These are phyloP conservation scores for Aptenodytes patagonicus DNA, from an alignment of 2,113 vertebrate species.

Conservation along the genomic window DNA sequence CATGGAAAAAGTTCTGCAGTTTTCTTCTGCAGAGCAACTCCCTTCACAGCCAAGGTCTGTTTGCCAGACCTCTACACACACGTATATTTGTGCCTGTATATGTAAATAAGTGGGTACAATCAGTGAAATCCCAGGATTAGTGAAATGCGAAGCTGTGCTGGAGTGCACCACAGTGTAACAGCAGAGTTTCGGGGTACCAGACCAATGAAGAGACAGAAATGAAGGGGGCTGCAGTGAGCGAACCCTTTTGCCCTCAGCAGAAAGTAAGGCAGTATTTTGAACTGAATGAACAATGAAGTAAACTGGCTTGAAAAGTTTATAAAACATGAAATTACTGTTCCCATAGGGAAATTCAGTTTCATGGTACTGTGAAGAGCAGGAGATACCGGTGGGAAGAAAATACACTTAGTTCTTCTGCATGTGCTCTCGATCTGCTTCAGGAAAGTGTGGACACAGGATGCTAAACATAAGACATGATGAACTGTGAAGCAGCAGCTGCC, in stretches of 20 bases:
- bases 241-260: not conserved
- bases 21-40: not conserved
- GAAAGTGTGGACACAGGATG: not conserved
- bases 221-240: not conserved
- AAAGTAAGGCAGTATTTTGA: not conserved
- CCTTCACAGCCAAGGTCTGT: not conserved
- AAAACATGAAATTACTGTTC: not conserved
- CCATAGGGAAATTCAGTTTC: not conserved
- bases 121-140: not conserved
- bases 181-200: not conserved
- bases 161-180: not conserved
- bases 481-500: conserved; percentile 22
- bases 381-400: not conserved
- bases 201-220: not conserved
- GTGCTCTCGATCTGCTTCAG: not conserved
- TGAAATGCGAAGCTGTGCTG: not conserved
- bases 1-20: not conserved
- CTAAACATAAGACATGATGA: not conserved
- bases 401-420: not conserved
- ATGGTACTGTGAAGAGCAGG: not conserved
- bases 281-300: not conserved
- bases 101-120: not conserved
- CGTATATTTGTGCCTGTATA: not conserved
- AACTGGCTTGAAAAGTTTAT: not conserved
- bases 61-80: not conserved